These are phyloP conservation scores for Bicyclus anynana DNA, from an alignment of 1,140 invertebrate genomes.

Conservation along the genomic window DNA sequence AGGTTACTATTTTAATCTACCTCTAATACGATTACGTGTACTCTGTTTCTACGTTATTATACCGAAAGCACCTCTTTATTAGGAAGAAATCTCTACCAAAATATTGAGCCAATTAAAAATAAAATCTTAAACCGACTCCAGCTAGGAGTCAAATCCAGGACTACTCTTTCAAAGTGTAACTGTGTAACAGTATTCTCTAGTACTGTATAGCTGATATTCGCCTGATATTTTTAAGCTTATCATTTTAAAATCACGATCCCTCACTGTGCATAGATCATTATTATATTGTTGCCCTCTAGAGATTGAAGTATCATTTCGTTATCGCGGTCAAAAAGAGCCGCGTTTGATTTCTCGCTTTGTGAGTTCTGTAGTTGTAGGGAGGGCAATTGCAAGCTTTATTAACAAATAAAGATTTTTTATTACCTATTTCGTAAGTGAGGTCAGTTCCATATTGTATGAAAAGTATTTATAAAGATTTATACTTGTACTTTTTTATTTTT, in stretches of 20 bases:
- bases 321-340: constrained; percentile 33
- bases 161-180: too few relatives aligned
- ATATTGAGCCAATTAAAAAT: too few relatives aligned
- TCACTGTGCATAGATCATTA: not conserved
- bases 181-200: too few relatives aligned
- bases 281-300: constrained; percentile 7
- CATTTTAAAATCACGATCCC: not conserved
- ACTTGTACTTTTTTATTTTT: too few relatives aligned
- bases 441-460: not conserved
- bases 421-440: not conserved
- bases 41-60: too few relatives aligned
- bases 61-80: too few relatives aligned
- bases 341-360: constrained; percentile 44
- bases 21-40: too few relatives aligned
- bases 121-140: too few relatives aligned
- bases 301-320: constrained; percentile 40
- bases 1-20: too few relatives aligned
- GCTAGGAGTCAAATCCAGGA: too few relatives aligned
- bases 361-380: not conserved
- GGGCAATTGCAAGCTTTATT: not conserved
- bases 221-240: not conserved
- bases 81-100: too few relatives aligned
- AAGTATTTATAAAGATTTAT: too few relatives aligned
- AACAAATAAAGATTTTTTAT: constrained; percentile 1
- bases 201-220: not conserved